Conservation (phyloP, 2,113 vertebrate species). For the Mirza zaza region DNA sequence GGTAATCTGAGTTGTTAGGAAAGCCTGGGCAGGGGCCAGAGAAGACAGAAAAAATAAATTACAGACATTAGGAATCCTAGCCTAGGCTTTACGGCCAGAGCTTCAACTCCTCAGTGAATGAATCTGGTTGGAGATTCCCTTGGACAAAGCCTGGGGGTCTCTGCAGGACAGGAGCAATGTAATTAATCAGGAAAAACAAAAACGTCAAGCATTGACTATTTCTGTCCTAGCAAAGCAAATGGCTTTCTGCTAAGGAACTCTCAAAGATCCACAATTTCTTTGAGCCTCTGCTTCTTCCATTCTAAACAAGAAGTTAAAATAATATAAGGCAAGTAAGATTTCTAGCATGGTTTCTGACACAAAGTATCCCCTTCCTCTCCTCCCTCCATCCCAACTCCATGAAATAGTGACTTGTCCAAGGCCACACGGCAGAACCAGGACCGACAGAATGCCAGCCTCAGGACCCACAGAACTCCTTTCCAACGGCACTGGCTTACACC, state of each 20-base stretch:
- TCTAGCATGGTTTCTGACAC: neutral
- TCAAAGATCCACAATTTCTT: neutral
- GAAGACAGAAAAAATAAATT: neutral
- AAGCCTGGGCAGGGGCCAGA: neutral
- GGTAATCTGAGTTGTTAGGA: neutral
- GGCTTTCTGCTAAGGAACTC: neutral
- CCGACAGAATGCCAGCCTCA: neutral
- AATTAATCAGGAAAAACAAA: neutral
- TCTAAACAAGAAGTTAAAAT: neutral
- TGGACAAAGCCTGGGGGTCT: neutral
- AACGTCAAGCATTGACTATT: neutral
- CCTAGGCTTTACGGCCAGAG: neutral
- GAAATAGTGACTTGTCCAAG: neutral
- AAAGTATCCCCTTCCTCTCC: neutral
- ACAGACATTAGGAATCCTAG: neutral
- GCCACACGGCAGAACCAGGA: neutral
- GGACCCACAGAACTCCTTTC: neutral
- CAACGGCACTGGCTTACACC: neutral
- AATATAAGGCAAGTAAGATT: neutral
- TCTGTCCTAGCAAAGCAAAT: neutral
- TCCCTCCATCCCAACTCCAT: neutral
- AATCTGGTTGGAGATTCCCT: neutral
- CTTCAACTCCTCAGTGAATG: neutral
- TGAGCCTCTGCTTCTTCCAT: neutral
- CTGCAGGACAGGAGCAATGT: neutral